Base-by-base conservation (phyloP, 2,888 invertebrate species). In the Mesopsocus fuscifrons region DNA sequence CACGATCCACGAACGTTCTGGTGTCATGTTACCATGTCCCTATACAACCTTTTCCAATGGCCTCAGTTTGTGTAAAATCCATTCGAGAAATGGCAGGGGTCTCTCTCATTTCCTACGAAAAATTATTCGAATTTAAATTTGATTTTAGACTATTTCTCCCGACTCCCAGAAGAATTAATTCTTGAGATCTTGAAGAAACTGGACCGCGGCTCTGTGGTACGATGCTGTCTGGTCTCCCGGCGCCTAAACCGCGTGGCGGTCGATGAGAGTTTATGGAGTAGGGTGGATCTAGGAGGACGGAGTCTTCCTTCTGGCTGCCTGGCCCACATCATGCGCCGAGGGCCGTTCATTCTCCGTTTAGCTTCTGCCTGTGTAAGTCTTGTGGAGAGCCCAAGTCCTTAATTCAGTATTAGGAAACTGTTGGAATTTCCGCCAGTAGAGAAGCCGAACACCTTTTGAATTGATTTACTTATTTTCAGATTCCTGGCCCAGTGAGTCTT, bases 231-330 rank as follows among this genome's bases (percentile, higher is more conserved):
- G 52, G 80, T 83, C 34, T 82, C 81, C 59, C 73, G 72, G 56
- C 71, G 85, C 50, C 89, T 89, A 73, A 71, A 77, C 55, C 63
- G 77, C 49, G 68, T 91, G 47, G 74, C 77, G 2, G 74, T 75
- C 42, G 89, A 92, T 57, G 88, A 88, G 54, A 77, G 77, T 0
- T 60, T 92, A 1, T 92, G 92, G 92, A 74, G 77, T 33, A 67
- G 87, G 15, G 60, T 91, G 48, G 89, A 92, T 58, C 62, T 88
- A 15, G 77, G 82, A 6, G 71, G 74, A 46, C 74, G 74, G 51
- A 70, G 73, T 0, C 55, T 92, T 6, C 62, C 67, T 13, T 64
- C 69, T 9, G 77, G 77, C 34, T 75, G 78, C 0, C 55, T 92
- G 6, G 82, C 80, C 2, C 68, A 74, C 48, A 72, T 91, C 46